Conservation (phyloP, 2,797 vertebrate species). For the Catamblyrhynchus diadema region DNA sequence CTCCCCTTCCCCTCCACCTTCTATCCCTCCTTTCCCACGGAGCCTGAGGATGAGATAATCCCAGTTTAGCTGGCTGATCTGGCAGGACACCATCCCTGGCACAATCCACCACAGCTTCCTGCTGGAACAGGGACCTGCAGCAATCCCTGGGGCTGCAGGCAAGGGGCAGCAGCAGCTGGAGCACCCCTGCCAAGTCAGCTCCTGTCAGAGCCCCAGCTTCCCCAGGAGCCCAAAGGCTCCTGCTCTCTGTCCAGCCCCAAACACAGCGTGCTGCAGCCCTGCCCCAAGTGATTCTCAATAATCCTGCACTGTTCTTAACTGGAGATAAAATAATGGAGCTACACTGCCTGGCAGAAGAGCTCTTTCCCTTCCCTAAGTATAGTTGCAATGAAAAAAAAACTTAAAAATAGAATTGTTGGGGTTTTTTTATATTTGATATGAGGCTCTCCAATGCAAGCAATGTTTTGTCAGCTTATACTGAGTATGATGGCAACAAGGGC, state of each 20-base stretch:
- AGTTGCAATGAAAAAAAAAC: neutral
- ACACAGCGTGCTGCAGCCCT: neutral
- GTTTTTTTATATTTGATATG: neutral
- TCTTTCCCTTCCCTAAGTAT: neutral
- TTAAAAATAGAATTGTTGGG: neutral
- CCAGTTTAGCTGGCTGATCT: neutral
- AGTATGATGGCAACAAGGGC: neutral
- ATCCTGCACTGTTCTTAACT: neutral
- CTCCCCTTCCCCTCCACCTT: neutral
- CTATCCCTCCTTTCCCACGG: fast-evolving
- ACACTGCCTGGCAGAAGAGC: neutral
- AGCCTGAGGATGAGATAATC: neutral
- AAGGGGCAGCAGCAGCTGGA: neutral
- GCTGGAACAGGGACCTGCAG: neutral
- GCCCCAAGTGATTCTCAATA: neutral
- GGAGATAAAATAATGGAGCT: neutral
- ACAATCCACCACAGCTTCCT: fast-evolving
- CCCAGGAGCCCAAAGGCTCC: fast-evolving
- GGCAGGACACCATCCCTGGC: neutral
- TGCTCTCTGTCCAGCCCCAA: neutral
- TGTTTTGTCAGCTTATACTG: neutral
- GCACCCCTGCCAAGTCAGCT: fast-evolving
- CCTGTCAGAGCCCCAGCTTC: neutral
- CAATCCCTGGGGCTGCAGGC: neutral
- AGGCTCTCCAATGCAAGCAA: neutral